phyloP scores from a whole-genome alignment of 2,113 vertebrate genomes.

The Eurypyga helias region DNA sequence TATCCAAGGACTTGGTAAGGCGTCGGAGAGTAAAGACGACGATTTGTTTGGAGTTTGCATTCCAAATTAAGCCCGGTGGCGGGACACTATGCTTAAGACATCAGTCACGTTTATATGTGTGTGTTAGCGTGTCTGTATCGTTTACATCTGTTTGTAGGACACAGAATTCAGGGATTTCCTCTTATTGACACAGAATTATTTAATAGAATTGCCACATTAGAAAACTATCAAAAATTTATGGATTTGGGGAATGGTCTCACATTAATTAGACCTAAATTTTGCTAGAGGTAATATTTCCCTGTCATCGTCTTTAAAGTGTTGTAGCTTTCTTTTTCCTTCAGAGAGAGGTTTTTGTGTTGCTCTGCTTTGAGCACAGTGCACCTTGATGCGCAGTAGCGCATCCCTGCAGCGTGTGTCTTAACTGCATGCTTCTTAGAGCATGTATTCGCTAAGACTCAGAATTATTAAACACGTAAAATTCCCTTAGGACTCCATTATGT shows the following conservation, averaged over 20 bases:
- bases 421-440: constrained; percentile 67
- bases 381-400: constrained; percentile 66
- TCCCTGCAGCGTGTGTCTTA: constrained; percentile 66
- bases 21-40: not conserved
- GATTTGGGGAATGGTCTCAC: not conserved
- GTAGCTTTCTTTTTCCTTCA: not conserved
- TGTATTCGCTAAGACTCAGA: constrained; percentile 69
- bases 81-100: not conserved
- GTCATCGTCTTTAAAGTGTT: not conserved
- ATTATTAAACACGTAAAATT: constrained; percentile 80
- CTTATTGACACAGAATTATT: not conserved
- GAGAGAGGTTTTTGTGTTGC: not conserved
- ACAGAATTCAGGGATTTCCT: not conserved
- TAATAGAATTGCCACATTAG: not conserved
- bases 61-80: not conserved
- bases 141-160: not conserved
- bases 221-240: not conserved
- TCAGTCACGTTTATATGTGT: not conserved
- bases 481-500: constrained; percentile 80
- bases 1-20: not conserved
- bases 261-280: not conserved
- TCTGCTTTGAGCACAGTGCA: not conserved
- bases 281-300: not conserved
- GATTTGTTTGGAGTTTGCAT: not conserved
- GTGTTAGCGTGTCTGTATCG: not conserved